These are phyloP conservation scores for Trachythela sp. DNA, from an alignment of 64 coral and sea anemone genomes.

Conservation along the genomic window DNA sequence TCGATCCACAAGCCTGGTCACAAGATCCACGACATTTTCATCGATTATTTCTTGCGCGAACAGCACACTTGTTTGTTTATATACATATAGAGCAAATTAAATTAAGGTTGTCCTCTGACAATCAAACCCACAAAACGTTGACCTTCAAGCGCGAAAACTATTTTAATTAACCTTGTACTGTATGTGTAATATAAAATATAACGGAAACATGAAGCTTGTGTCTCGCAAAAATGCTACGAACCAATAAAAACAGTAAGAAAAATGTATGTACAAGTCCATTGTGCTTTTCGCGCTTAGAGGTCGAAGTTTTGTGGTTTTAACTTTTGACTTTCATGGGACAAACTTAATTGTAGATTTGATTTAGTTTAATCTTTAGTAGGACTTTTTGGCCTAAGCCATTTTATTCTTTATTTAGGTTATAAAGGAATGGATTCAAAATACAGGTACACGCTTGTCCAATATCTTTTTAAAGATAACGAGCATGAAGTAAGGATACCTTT, in stretches of 20 bases:
- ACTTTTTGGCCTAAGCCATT: not conserved
- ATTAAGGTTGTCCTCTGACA: too few relatives aligned
- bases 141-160: not conserved
- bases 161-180: not conserved
- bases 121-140: not conserved
- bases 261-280: not conserved
- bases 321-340: not conserved
- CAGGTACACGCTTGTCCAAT: not conserved
- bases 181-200: not conserved
- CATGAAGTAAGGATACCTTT: not conserved
- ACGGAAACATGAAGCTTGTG: too few relatives aligned
- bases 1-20: too few relatives aligned
- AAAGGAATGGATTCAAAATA: not conserved
- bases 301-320: not conserved
- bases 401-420: not conserved
- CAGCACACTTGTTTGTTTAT: too few relatives aligned
- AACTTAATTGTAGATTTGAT: not conserved
- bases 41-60: too few relatives aligned
- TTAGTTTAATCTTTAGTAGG: not conserved
- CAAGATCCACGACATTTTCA: too few relatives aligned
- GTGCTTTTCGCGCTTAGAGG: too few relatives aligned
- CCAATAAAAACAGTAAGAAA: not conserved
- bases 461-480: slow-evolving; percentile 1
- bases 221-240: too few relatives aligned
- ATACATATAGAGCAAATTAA: too few relatives aligned